These are phyloP conservation scores for Tringa solitaria DNA, from an alignment of 2,113 vertebrate genomes.

Conservation along the genomic window DNA sequence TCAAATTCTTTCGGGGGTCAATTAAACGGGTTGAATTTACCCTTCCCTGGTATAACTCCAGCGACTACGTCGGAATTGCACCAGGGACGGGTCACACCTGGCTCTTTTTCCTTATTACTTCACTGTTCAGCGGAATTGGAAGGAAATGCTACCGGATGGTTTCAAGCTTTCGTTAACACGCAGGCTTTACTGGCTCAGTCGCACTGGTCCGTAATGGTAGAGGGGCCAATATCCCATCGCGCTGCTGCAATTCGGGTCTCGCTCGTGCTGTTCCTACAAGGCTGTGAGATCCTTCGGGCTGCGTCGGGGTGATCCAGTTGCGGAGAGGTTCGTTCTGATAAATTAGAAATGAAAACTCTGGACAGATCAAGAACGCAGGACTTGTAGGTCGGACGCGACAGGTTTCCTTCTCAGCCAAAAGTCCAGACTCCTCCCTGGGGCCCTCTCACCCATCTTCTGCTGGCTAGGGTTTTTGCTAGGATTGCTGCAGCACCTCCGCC, in stretches of 20 bases:
- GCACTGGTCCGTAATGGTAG: not conserved
- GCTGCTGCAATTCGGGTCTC: not conserved
- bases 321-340: constrained; percentile 39
- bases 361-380: not conserved
- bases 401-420: constrained; percentile 38
- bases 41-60: constrained; percentile 9
- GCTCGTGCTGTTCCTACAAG: not conserved
- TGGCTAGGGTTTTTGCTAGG: constrained; percentile 56
- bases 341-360: not conserved
- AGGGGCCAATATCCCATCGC: not conserved
- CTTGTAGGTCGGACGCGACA: not conserved
- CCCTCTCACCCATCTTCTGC: constrained; percentile 51
- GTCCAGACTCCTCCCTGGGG: constrained; percentile 38
- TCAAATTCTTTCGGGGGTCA: not conserved
- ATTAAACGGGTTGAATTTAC: not conserved
- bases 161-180: not conserved
- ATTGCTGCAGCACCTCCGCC: not conserved
- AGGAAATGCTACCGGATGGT: not conserved
- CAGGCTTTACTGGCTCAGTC: constrained; percentile 9
- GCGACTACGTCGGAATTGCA: not conserved
- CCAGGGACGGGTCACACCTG: constrained; percentile 7
- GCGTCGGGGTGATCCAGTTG: not conserved
- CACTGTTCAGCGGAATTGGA: not conserved
- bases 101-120: not conserved
- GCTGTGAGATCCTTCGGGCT: not conserved